Conservation (phyloP, 2,797 vertebrate species). For the Spinibarbus caldwelli region DNA sequence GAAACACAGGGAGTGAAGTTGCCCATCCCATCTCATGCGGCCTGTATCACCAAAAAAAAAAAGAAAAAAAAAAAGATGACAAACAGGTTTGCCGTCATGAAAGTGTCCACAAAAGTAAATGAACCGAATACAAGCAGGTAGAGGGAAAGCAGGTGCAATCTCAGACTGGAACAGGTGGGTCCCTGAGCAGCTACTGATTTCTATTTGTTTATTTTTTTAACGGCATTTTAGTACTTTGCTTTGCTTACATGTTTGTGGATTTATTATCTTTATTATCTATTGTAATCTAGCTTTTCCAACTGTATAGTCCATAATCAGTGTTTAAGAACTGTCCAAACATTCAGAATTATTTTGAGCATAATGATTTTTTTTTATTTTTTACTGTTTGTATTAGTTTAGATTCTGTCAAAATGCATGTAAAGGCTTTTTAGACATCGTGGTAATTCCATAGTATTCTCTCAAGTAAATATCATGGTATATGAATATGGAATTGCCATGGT, state of each 20-base stretch:
- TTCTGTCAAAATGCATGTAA: neutral
- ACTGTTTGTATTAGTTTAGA: neutral
- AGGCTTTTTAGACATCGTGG: neutral
- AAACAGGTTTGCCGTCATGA: constrained; percentile 27
- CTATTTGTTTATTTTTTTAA: neutral
- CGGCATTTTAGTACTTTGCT: neutral
- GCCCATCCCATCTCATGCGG: constrained; percentile 12
- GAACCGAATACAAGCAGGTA: neutral
- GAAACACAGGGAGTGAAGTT: constrained; percentile 7
- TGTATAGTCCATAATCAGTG: neutral
- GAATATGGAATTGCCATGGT: neutral
- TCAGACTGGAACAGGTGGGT: constrained; percentile 40
- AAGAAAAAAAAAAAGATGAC: neutral
- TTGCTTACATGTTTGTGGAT: neutral
- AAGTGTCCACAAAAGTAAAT: constrained; percentile 34
- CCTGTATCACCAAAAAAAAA: constrained; percentile 10
- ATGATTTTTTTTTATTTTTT: too few species aligned
- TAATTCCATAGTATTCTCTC: neutral
- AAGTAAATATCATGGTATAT: neutral
- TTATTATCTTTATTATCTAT: neutral
- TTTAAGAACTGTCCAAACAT: neutral
- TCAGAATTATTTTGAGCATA: too few species aligned
- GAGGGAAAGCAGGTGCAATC: constrained; percentile 42
- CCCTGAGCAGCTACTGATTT: neutral
- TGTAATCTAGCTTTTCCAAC: neutral